Conservation (phyloP, 1,140 invertebrate species). For the Palaemon carinicauda region DNA sequence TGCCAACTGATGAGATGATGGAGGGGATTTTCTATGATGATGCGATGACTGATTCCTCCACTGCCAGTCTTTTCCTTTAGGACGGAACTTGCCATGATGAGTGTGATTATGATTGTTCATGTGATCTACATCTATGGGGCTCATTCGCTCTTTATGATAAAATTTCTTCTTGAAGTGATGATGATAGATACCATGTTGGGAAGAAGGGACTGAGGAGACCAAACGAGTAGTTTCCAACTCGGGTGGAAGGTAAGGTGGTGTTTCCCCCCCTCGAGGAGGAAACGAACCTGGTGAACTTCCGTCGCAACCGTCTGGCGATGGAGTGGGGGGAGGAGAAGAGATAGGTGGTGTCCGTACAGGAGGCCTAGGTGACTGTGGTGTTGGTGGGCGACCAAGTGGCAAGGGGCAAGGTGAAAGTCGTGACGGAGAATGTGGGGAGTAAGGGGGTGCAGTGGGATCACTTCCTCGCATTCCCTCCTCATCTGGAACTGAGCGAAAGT, state of each 20-base stretch:
- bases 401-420: slow-evolving; percentile 59
- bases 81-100: slow-evolving; percentile 71
- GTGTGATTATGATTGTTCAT: slow-evolving; percentile 13
- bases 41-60: slow-evolving; percentile 64
- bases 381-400: slow-evolving; percentile 51
- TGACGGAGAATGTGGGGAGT: slow-evolving; percentile 61
- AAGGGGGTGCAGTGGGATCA: slow-evolving; percentile 59
- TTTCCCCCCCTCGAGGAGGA: slow-evolving; percentile 32
- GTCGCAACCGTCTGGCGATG: slow-evolving; percentile 50
- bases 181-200: slow-evolving; percentile 57
- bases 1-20: slow-evolving; percentile 28
- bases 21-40: slow-evolving; percentile 24
- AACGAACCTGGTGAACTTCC: slow-evolving; percentile 21
- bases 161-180: slow-evolving; percentile 84
- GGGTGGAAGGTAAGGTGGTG: slow-evolving; percentile 49
- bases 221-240: slow-evolving; percentile 62
- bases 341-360: slow-evolving; percentile 57
- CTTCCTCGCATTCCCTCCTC: slow-evolving; percentile 24
- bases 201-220: slow-evolving; percentile 61
- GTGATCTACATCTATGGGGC: slow-evolving; percentile 65
- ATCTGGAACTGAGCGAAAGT: neutral
- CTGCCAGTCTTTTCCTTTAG: slow-evolving; percentile 80
- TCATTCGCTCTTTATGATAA: slow-evolving; percentile 74
- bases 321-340: slow-evolving; percentile 56
- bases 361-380: slow-evolving; percentile 50